Base-by-base conservation (phyloP, 1,140 invertebrate species). In the Drosophila teissieri region DNA sequence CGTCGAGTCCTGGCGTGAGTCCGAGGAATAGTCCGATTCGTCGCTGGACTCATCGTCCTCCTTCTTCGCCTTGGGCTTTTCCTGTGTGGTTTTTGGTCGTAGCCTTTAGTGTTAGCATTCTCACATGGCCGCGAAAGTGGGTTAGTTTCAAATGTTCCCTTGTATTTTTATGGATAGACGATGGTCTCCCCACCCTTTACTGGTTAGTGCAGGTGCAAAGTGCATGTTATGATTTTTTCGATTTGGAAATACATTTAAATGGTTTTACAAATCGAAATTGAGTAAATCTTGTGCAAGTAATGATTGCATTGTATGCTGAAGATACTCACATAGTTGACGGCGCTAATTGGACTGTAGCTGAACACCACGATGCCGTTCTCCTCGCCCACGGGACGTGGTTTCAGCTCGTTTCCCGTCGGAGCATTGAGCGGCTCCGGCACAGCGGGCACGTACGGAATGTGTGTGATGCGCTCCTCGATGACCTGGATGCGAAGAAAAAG, bases 301-400 rank as follows among this genome's bases (percentile, higher is more conserved):
- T 14, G 45, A 14, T 2, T 7, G n/a, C 10, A 2, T 3, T 0
- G 19, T 36, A 36, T 14, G 10, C 8, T 7, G 2, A 1, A 24
- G 37, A 31, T 73, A 93, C 96, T 96, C 93, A 98, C 97, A 93
- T 98, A 98, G 93, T 97, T 97, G 5, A 97, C 96, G 45, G 96
- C 95, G 81, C 95, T 96, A 85, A 96, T 95, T 14, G 97, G 97
- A 90, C 96, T 96, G 90, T 98, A 98, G 73, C 96, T 95, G 92
- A 95, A 98, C 48, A 98, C 95, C 17, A 98, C 94, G 7, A 95
- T 95, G 22, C 97, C 97, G 60, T 95, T 95, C 85, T 97, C 96
- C 89, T 98, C 97, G 12, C 96, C 96, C 2, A 97, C 95, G 3
- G 96, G 96, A 83, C 96, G 96, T 31, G 96, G 96, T 84, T 95